phyloP scores from a whole-genome alignment of 2,113 vertebrate genomes.

The Casuarius casuarius region DNA sequence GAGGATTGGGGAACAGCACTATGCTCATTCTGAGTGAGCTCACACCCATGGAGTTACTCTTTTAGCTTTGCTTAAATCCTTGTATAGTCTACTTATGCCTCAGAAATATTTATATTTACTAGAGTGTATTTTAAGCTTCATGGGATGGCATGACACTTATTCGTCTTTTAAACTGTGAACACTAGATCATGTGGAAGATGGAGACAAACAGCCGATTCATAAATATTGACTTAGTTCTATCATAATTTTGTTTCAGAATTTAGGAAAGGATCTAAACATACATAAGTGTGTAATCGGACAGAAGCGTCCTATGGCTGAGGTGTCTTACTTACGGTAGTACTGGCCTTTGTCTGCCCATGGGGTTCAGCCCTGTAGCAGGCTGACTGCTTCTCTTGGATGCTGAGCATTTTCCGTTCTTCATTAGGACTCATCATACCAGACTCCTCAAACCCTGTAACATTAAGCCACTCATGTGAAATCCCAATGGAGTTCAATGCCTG shows the following conservation, averaged over 20 bases:
- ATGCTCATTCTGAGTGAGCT: slow-evolving; percentile 19
- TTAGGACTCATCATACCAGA: neutral
- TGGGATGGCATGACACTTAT: slow-evolving; percentile 38
- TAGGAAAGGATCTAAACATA: neutral
- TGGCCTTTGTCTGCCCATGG: neutral
- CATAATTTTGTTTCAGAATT: neutral
- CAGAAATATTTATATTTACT: slow-evolving; percentile 45
- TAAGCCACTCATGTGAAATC: neutral
- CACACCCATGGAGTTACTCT: slow-evolving; percentile 38
- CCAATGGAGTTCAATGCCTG: neutral
- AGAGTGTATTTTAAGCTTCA: slow-evolving; percentile 58
- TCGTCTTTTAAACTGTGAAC: slow-evolving; percentile 34
- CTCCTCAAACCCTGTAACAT: neutral
- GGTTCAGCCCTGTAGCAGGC: neutral
- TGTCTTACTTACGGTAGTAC: neutral
- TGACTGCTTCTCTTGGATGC: neutral
- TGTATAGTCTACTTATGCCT: slow-evolving; percentile 59
- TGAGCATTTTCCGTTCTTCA: neutral
- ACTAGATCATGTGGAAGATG: slow-evolving; percentile 38
- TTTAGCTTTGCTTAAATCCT: slow-evolving; percentile 59
- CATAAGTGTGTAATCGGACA: neutral
- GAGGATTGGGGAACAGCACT: slow-evolving; percentile 27
- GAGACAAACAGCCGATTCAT: neutral
- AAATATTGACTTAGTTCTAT: neutral
- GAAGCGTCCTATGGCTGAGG: neutral